Evolutionary conservation across 2,113 vertebrate genomes (phyloP).

Genomic region (Xerus inauris): DNA sequence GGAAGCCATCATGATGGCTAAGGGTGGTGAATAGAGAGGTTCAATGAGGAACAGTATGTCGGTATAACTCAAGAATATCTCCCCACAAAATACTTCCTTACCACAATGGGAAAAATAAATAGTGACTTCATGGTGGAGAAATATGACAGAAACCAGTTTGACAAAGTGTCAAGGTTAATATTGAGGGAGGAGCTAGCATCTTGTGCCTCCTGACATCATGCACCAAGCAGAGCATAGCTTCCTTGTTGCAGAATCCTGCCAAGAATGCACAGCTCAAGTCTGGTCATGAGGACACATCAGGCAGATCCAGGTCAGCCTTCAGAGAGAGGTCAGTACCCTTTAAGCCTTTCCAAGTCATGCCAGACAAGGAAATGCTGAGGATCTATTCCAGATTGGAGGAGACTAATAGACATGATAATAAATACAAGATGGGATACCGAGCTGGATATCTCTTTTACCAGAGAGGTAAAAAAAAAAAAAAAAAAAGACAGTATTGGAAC

Average conservation of each 20-base stretch:
- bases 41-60: not conserved
- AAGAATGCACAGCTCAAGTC: not conserved
- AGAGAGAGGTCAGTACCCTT: not conserved
- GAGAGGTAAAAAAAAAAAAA: not conserved
- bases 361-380: not conserved
- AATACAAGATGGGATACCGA: not conserved
- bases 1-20: not conserved
- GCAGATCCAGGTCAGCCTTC: not conserved
- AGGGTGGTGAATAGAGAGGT: not conserved
- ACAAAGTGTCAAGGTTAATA: not conserved
- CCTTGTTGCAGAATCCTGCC: not conserved
- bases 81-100: not conserved
- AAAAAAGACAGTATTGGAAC: not conserved
- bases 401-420: not conserved
- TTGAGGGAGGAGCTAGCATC: not conserved
- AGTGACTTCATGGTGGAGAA: not conserved
- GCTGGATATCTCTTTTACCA: not conserved
- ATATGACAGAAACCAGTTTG: not conserved
- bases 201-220: rapidly evolving
- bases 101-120: too few relatives aligned
- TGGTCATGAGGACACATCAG: not conserved
- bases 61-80: not conserved
- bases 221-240: not conserved
- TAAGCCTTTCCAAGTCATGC: not conserved
- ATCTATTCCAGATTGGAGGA: not conserved